Conservation (phyloP, 2,797 vertebrate species). For the Podarcis lilfordi region DNA sequence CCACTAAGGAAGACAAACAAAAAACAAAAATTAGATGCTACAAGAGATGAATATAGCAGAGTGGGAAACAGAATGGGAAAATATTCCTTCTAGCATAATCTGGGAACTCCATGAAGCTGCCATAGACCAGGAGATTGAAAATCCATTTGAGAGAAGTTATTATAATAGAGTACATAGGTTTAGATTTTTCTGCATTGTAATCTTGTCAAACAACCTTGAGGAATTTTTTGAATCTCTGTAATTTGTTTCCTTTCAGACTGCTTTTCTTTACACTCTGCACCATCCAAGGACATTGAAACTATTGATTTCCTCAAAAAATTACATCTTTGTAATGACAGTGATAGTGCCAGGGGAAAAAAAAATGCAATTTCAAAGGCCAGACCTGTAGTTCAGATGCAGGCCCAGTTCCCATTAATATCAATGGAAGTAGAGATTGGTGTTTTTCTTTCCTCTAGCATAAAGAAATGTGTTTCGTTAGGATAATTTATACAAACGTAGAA, state of each 20-base stretch:
- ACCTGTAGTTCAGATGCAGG: not conserved
- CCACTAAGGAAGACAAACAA: not conserved
- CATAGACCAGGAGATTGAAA: slow-evolving; percentile 10
- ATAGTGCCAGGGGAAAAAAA: not conserved
- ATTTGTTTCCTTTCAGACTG: slow-evolving; percentile 10
- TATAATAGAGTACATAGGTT: slow-evolving; percentile 7
- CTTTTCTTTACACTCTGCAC: slow-evolving; percentile 16
- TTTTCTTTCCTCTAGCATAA: not conserved
- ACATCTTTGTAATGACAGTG: slow-evolving; percentile 11
- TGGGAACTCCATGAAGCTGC: not conserved
- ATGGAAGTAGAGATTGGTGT: not conserved
- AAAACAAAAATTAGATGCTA: not conserved
- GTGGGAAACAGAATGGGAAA: not conserved
- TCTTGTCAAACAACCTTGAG: slow-evolving; percentile 25
- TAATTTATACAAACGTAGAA: not conserved
- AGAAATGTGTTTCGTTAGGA: not conserved
- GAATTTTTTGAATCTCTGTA: slow-evolving; percentile 15
- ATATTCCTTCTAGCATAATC: not conserved
- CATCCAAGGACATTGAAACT: slow-evolving; percentile 16
- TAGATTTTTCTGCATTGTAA: slow-evolving; percentile 34
- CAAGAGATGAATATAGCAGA: not conserved
- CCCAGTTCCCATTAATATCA: slow-evolving; percentile 10
- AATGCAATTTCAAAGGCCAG: slow-evolving; percentile 2
- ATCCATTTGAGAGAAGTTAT: slow-evolving; percentile 22
- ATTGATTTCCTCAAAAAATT: slow-evolving; percentile 4